Percentiles rank a stretch among this genome's conserved stretches.
Conservation (phyloP, 2,797 vertebrate species). For the Chelonia mydas region DNA sequence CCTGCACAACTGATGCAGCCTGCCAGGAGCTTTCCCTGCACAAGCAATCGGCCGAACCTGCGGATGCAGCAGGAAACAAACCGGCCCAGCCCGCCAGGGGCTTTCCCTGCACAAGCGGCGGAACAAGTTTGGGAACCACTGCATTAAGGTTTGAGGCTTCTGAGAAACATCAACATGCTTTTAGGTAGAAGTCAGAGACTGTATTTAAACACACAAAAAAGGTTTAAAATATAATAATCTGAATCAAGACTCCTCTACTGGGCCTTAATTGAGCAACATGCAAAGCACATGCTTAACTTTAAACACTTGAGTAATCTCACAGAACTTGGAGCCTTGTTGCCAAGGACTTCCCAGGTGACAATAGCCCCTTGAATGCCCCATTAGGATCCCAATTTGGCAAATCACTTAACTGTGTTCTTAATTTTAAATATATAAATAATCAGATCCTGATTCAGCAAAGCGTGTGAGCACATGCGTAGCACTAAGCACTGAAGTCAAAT, state of each 20-base stretch:
- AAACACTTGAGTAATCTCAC: not conserved
- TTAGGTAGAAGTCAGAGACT: not conserved
- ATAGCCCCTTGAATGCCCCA: not conserved
- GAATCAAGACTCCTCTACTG: not conserved
- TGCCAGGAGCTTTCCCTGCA: too few relatives aligned
- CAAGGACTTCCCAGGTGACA: not conserved
- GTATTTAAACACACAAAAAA: not conserved
- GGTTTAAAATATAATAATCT: not conserved
- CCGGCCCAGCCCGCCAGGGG: too few relatives aligned
- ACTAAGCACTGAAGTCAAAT: not conserved
- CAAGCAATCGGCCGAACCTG: too few relatives aligned
- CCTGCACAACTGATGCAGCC: too few relatives aligned
- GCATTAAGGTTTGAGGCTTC: not conserved
- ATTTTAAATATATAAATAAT: not conserved
- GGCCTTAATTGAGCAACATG: not conserved
- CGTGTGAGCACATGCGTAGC: not conserved
- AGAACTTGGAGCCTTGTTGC: not conserved
- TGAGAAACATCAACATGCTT: not conserved
- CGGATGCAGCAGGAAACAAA: too few relatives aligned
- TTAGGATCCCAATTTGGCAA: slow-evolving; percentile 6
- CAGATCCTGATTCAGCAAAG: not conserved
- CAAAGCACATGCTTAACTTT: too few relatives aligned
- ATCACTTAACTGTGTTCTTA: not conserved
- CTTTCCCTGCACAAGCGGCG: too few relatives aligned
- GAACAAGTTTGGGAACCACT: too few relatives aligned